These are phyloP conservation scores for Aphidius gifuensis DNA, from an alignment of 1,140 invertebrate genomes.

Conservation along the genomic window DNA sequence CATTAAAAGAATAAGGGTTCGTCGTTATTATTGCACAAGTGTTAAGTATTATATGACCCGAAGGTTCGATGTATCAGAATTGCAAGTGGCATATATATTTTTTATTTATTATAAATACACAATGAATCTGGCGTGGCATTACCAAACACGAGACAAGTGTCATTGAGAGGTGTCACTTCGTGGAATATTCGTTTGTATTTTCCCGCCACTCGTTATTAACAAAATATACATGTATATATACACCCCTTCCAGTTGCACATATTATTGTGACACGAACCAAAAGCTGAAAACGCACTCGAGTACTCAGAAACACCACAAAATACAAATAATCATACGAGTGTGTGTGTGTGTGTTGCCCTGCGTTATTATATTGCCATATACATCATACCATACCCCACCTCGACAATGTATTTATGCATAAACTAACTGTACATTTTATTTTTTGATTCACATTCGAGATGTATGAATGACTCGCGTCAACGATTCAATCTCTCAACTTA, in stretches of 20 bases:
- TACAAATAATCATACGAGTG: slow-evolving; percentile 49
- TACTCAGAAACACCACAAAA: slow-evolving; percentile 40
- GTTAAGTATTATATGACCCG: background rate
- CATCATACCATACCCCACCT: slow-evolving; percentile 6
- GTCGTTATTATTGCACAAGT: background rate
- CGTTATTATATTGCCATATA: too few relatives aligned
- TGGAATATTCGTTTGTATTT: slow-evolving; percentile 56
- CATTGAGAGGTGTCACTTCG: slow-evolving; percentile 58
- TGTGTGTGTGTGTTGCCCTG: too few relatives aligned
- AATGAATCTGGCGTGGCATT: background rate
- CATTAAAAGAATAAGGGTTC: background rate
- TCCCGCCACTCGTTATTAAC: slow-evolving; percentile 50
- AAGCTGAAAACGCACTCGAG: slow-evolving; percentile 36
- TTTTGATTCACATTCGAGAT: slow-evolving; percentile 30
- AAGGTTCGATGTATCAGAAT: background rate
- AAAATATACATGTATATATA: slow-evolving; percentile 25
- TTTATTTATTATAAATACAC: background rate
- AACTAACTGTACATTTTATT: background rate
- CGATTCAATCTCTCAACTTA: background rate
- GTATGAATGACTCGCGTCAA: slow-evolving; percentile 2
- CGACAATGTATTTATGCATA: background rate
- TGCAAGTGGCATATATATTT: background rate
- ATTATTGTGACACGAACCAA: slow-evolving; percentile 10
- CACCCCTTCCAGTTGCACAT: slow-evolving; percentile 40
- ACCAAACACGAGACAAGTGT: slow-evolving; percentile 33